Conservation (phyloP, 1,140 invertebrate species). For the Globodera rostochiensis region DNA sequence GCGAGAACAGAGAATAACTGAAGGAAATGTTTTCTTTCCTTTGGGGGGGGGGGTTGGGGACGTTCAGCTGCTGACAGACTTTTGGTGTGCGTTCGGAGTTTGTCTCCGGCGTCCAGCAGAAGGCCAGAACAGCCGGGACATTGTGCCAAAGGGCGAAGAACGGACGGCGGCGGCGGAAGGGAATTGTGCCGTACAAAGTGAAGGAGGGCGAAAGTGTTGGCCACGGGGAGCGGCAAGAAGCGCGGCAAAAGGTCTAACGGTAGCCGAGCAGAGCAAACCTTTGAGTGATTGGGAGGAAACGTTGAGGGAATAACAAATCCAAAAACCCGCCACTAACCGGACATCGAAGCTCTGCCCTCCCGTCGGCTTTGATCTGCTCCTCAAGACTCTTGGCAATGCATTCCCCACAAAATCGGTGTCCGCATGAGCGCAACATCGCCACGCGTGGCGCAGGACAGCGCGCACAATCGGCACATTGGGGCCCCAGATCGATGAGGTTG, state of each 20-base stretch:
- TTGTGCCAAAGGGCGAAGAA: background rate
- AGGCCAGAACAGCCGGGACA: slow-evolving; percentile 4
- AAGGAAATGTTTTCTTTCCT: background rate
- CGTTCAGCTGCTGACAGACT: background rate
- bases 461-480: slow-evolving; percentile 1
- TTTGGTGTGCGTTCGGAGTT: background rate
- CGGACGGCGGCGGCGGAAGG: too few species aligned
- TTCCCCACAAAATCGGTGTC: slow-evolving; percentile 13
- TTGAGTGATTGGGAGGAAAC: too few species aligned
- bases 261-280: slow-evolving; percentile 7
- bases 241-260: slow-evolving; percentile 15
- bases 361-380: background rate
- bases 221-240: slow-evolving; percentile 14
- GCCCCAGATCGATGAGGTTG: background rate
- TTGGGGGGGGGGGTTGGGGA: background rate
- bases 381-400: slow-evolving; percentile 16
- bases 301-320: background rate
- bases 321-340: background rate
- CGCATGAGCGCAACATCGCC: slow-evolving; percentile 19
- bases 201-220: slow-evolving; percentile 17
- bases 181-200: background rate
- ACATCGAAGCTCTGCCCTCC: background rate
- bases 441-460: background rate
- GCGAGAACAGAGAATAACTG: background rate
- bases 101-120: background rate